phyloP scores from a whole-genome alignment of 1,140 invertebrate species.

The Neelides sp. region DNA sequence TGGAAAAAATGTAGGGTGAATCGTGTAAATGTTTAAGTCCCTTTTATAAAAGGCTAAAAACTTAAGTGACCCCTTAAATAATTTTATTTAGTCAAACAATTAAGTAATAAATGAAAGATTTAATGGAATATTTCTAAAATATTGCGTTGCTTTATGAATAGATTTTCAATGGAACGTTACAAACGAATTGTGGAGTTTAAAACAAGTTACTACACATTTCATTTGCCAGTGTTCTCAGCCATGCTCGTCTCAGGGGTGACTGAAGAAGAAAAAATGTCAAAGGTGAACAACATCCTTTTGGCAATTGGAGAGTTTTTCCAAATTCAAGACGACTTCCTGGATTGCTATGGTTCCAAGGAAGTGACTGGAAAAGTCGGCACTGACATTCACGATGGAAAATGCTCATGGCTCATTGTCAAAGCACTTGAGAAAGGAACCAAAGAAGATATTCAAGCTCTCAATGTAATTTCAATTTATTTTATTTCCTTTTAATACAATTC shows the following conservation, averaged over 20 bases:
- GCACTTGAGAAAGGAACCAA: slow-evolving; percentile 33
- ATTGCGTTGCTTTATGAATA: neutral
- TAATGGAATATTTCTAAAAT: neutral
- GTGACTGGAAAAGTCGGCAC: slow-evolving; percentile 73
- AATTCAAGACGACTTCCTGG: slow-evolving; percentile 83
- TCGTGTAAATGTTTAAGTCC: no score
- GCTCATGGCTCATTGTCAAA: slow-evolving; percentile 42
- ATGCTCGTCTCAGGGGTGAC: slow-evolving; percentile 38
- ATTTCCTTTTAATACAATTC: no score
- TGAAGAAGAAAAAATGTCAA: neutral
- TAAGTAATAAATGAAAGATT: neutral
- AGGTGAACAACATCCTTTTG: slow-evolving; percentile 42
- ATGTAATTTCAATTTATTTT: no score
- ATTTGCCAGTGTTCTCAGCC: slow-evolving; percentile 45
- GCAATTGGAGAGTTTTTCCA: slow-evolving; percentile 52
- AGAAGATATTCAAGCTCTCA: neutral
- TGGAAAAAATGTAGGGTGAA: no score
- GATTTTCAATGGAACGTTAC: slow-evolving; percentile 41
- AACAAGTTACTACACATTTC: slow-evolving; percentile 53
- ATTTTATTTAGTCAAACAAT: neutral
- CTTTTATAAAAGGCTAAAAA: no score
- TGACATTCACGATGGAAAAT: slow-evolving; percentile 45
- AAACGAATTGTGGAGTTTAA: slow-evolving; percentile 51
- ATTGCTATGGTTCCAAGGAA: slow-evolving; percentile 75
- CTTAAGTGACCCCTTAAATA: no score